phyloP scores from a whole-genome alignment of 2,113 vertebrate species.

The Bathybates hornii region DNA sequence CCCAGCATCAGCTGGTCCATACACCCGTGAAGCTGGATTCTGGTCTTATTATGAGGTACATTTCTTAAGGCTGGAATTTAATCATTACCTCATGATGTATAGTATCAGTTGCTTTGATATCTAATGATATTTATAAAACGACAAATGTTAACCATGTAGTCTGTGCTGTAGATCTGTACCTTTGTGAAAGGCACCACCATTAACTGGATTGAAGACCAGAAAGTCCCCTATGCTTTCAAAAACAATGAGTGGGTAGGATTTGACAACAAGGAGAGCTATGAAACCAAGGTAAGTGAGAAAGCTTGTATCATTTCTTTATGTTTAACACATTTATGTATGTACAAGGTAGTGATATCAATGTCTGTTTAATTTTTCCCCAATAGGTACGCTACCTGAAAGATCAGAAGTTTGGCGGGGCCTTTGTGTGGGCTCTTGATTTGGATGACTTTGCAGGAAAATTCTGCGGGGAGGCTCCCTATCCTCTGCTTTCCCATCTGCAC shows the following conservation, averaged over 20 bases:
- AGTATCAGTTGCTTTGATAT: background rate
- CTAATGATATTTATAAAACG: background rate
- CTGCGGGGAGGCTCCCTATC: background rate
- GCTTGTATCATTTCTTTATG: background rate
- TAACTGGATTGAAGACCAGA: conserved; percentile 74
- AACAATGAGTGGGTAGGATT: conserved; percentile 79
- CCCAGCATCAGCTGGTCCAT: conserved; percentile 71
- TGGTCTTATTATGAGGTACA: conserved; percentile 65
- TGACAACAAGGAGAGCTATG: conserved; percentile 72
- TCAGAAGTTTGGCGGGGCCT: conserved; percentile 75
- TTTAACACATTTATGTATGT: background rate
- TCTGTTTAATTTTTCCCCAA: background rate
- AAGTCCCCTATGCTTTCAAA: conserved; percentile 77
- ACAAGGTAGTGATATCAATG: background rate
- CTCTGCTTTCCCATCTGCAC: rapidly evolving
- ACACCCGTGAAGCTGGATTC: conserved; percentile 76
- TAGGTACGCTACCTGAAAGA: conserved; percentile 73
- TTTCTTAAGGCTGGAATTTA: background rate
- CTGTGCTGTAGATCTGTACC: conserved; percentile 68
- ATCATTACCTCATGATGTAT: background rate
- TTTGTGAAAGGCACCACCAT: conserved; percentile 61
- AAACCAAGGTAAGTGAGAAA: conserved; percentile 66
- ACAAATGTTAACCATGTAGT: background rate
- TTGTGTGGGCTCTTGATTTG: conserved; percentile 4
- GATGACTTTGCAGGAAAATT: background rate